Evolutionary conservation across 2,888 invertebrate species (phyloP), one percentile per base, ranked within the genome.

Genomic region (Hirtodrosophila histrioides): DNA sequence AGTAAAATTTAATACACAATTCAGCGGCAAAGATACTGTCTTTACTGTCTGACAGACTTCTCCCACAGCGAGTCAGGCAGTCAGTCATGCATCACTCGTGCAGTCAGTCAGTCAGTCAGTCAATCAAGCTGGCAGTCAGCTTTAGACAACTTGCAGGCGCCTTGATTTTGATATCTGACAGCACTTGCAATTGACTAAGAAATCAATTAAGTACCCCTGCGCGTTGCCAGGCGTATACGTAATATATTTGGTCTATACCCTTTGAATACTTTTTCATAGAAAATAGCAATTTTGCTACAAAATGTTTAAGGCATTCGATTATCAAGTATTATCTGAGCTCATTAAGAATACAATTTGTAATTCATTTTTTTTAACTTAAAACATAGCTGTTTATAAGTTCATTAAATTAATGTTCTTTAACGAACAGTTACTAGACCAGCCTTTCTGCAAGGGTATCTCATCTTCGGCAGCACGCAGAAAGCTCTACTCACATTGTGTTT

Each of bases 1-100:
- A 69, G 60, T 63, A 50, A 50, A 69, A 75, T 75, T 78, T 66
- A 70, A 74, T 78, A 56, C 46, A 70, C 63, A 71, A 46, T 23
- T 40, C 54, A 35, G 33, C 31, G 29, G 55, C 41, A 53, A 45
- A 35, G 31, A 41, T 45, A 64, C 57, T 58, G 54, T 54, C 50
- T 58, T 37, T 23, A 36, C 41, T 36, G 12, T 63, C 40, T 58
- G 61, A 36, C 58, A 58, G 65, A 31, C 46, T 57, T 68, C 66
- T 66, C 55, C 62, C 74, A 53, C 70, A 76, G 58, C 44, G 44
- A 44, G 24, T 54, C 40, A 39, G 17, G 3, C 11, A 48, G 31
- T 12, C 31, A 45, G 33, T 29, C 35, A 9, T 24, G 37, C 43
- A 48, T 35, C 51, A 35, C 35, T 45, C 56, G 7, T 7, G 7